Evolutionary conservation across 2,113 vertebrate species (phyloP).

Genomic region (Ursus arctos): DNA sequence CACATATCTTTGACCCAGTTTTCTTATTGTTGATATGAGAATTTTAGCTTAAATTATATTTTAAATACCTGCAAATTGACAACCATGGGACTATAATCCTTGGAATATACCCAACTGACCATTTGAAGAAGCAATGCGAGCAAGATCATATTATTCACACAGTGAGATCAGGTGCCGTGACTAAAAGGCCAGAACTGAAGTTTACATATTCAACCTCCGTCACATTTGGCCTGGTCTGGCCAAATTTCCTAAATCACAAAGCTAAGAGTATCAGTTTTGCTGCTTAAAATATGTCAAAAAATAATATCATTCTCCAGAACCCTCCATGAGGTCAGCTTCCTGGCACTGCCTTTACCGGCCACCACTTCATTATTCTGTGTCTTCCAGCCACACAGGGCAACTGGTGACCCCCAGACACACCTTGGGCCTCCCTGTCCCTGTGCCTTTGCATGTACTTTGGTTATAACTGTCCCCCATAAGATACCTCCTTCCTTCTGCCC

Average conservation of each 20-base stretch:
- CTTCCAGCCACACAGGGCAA: accelerated
- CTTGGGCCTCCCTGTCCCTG: not conserved
- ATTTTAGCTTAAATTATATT: not conserved
- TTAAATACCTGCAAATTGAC: not conserved
- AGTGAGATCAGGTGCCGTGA: accelerated
- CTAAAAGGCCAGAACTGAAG: not conserved
- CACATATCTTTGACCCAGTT: not conserved
- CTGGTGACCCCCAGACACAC: not conserved
- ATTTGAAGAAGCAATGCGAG: too few species aligned
- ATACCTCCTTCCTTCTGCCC: not conserved
- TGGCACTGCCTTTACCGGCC: accelerated
- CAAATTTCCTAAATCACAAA: not conserved
- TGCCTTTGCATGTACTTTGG: not conserved
- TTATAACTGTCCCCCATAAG: not conserved
- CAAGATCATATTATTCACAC: not conserved
- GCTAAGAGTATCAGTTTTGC: not conserved
- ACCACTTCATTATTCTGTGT: not conserved
- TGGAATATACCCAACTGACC: too few species aligned
- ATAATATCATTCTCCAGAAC: not conserved
- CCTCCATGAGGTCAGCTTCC: not conserved
- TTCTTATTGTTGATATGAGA: not conserved
- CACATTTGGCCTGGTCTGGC: not conserved
- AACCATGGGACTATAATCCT: not conserved
- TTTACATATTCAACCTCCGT: too few species aligned
- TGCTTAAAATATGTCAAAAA: not conserved